A percentile compares a stretch with the other conserved stretches of the same genome.
phyloP scores from a whole-genome alignment of 2,888 invertebrate species.

The Drosophila mimetica region DNA sequence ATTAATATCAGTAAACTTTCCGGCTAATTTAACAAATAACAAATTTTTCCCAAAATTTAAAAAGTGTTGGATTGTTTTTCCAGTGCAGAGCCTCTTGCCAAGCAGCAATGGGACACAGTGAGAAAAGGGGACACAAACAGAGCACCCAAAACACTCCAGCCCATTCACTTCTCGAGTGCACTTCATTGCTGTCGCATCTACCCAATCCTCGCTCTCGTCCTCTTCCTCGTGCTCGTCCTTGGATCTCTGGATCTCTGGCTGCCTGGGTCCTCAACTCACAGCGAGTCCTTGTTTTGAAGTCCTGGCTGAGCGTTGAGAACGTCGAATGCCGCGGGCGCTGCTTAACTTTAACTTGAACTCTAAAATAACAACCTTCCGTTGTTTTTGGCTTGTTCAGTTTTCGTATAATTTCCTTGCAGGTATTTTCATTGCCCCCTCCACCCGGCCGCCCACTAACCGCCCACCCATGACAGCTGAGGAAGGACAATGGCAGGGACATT shows the following conservation, averaged over 20 bases:
- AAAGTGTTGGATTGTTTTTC: no score
- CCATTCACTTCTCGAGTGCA: constrained; percentile 72
- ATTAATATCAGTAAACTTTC: no score
- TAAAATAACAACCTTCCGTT: constrained; percentile 73
- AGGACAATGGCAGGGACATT: constrained; percentile 43
- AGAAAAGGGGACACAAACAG: constrained; percentile 42
- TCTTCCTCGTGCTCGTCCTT: constrained; percentile 2
- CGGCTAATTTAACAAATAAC: no score
- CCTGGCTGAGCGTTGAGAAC: constrained; percentile 41
- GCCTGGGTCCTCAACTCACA: background rate
- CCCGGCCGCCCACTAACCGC: background rate
- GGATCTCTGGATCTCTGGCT: background rate
- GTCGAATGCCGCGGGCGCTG: constrained; percentile 64
- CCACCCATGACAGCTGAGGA: constrained; percentile 6
- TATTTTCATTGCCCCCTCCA: constrained; percentile 65
- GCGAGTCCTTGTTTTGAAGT: constrained; percentile 27
- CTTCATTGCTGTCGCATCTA: constrained; percentile 72
- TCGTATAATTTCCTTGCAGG: constrained; percentile 76
- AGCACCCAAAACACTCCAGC: constrained; percentile 47
- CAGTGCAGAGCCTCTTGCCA: constrained; percentile 6
- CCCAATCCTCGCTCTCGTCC: constrained; percentile 24
- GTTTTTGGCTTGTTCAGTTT: constrained; percentile 77
- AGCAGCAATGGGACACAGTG: constrained; percentile 20
- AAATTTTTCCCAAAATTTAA: no score
- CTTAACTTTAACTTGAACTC: constrained; percentile 80